A percentile compares a stretch with the other conserved stretches of the same genome.
These are phyloP conservation scores for Dastarcus helophoroides DNA, from an alignment of 2,888 invertebrate species.

Conservation along the genomic window DNA sequence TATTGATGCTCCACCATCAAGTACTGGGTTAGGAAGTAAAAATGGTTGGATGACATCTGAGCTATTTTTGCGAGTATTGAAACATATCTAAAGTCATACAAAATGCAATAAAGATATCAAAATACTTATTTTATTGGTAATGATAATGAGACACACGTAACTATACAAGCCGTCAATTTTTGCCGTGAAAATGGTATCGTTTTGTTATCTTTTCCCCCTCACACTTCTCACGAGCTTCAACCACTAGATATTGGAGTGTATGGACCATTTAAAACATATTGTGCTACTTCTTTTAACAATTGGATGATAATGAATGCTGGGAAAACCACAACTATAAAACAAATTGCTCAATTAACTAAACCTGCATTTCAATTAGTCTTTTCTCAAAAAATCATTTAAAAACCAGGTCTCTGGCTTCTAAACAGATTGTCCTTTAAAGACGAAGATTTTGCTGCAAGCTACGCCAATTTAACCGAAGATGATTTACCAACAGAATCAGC, in stretches of 20 bases:
- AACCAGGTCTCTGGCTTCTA: slow-evolving; percentile 7
- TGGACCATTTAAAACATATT: slow-evolving; percentile 9
- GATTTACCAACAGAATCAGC: no score
- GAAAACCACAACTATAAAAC: slow-evolving; percentile 8
- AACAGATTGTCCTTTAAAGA: slow-evolving; percentile 4
- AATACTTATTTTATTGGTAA: slow-evolving; percentile 19
- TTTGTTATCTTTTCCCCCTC: slow-evolving; percentile 12
- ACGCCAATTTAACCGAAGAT: not conserved
- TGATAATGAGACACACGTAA: slow-evolving; percentile 26
- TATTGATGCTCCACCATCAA: slow-evolving; percentile 11
- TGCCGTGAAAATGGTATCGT: slow-evolving; percentile 27
- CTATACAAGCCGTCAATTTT: slow-evolving; percentile 22
- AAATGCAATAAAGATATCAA: slow-evolving; percentile 16
- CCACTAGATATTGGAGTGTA: slow-evolving; percentile 9
- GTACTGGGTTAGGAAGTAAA: slow-evolving; percentile 10
- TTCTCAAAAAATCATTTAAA: slow-evolving; percentile 4
- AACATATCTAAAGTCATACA: slow-evolving; percentile 18
- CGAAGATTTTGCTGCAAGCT: slow-evolving; percentile 2
- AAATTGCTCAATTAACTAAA: slow-evolving; percentile 5
- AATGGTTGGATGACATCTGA: slow-evolving; percentile 14
- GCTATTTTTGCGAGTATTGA: slow-evolving; percentile 18
- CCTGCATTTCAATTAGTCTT: slow-evolving; percentile 8
- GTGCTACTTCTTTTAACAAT: slow-evolving; percentile 8
- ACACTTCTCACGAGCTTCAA: no score
- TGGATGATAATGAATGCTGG: slow-evolving; percentile 10